A percentile compares a stretch with the other conserved stretches of the same genome.
phyloP scores from a whole-genome alignment of 2,797 vertebrate species.

The Sparus aurata region DNA sequence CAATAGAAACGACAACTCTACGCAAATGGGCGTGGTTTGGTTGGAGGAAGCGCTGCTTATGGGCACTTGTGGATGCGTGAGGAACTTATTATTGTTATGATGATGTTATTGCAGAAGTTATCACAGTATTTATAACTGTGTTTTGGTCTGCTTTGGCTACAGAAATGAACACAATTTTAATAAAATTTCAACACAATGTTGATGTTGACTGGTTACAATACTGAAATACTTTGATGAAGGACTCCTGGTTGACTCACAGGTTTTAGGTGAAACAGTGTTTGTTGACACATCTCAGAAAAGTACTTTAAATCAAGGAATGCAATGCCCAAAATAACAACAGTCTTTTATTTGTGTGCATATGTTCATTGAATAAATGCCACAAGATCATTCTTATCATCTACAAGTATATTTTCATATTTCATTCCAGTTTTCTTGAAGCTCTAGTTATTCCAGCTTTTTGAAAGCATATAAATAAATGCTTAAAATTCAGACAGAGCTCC shows the following conservation, averaged over 20 bases:
- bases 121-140: not conserved
- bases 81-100: too few relatives aligned
- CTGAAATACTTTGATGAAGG: not conserved
- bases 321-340: not conserved
- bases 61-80: constrained; percentile 31
- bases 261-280: not conserved
- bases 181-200: not conserved
- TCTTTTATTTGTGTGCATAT: constrained; percentile 46
- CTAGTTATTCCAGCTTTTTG: not conserved
- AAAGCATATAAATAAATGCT: not conserved
- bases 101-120: constrained; percentile 1
- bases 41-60: constrained; percentile 36
- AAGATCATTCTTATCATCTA: not conserved
- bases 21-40: not conserved
- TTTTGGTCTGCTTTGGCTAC: not conserved
- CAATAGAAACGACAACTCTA: constrained; percentile 23
- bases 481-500: not conserved
- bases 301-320: not conserved
- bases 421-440: not conserved
- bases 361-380: constrained; percentile 21
- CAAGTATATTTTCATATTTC: not conserved
- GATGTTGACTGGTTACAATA: too few relatives aligned
- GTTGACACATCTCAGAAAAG: not conserved
- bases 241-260: not conserved
- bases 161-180: not conserved